Evolutionary conservation across 2,797 vertebrate species (phyloP).

Genomic region (Meda fulgida): DNA sequence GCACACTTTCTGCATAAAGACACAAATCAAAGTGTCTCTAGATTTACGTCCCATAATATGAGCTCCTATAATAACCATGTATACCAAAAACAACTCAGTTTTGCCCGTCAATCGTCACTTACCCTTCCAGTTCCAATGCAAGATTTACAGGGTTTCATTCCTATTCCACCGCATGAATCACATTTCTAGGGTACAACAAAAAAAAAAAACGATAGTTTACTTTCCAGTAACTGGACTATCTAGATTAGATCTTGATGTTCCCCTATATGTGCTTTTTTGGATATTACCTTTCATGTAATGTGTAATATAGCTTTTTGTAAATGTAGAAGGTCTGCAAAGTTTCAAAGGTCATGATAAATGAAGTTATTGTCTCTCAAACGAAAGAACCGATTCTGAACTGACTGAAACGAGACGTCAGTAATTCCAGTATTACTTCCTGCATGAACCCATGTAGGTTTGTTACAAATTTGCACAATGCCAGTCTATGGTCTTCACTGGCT

Average conservation of each 20-base stretch:
- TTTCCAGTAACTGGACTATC: background rate
- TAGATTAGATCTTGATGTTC: no score
- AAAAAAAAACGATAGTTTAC: background rate
- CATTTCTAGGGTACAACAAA: conserved; percentile 67
- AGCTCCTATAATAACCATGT: background rate
- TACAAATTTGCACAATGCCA: background rate
- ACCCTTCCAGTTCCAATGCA: conserved; percentile 78
- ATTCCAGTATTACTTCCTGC: background rate
- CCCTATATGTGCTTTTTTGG: background rate
- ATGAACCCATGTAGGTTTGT: background rate
- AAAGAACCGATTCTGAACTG: background rate
- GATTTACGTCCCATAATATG: background rate
- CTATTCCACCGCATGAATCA: conserved; percentile 75
- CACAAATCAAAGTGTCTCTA: background rate
- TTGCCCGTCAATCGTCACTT: conserved; percentile 55
- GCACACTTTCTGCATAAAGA: conserved; percentile 74
- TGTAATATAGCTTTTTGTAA: background rate
- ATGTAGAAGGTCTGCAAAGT: background rate
- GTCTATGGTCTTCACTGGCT: no score
- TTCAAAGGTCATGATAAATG: background rate
- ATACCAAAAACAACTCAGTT: background rate
- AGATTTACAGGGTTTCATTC: conserved; percentile 70
- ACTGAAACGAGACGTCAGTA: background rate
- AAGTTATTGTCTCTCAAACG: background rate
- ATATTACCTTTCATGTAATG: background rate